phyloP scores from a whole-genome alignment of 2,113 vertebrate genomes.

The Megaceryle torquata region DNA sequence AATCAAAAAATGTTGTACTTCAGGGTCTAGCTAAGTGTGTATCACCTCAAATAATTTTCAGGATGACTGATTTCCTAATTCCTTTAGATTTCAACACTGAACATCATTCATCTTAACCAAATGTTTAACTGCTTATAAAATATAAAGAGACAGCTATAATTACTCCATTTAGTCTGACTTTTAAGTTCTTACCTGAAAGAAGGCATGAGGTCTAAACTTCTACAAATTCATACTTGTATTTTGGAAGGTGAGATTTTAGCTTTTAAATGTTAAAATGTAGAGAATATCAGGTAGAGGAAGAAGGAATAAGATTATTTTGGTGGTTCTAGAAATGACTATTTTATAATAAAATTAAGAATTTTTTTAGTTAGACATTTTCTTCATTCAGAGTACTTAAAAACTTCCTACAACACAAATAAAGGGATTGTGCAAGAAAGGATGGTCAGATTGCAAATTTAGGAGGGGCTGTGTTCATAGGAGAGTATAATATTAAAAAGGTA shows the following conservation, averaged over 20 bases:
- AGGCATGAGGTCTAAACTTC: neutral
- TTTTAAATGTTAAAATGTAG: neutral
- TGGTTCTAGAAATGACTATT: neutral
- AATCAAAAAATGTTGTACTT: neutral
- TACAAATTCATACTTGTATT: neutral
- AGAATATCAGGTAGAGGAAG: neutral
- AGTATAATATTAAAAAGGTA: neutral
- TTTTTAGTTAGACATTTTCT: neutral
- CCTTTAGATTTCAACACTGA: neutral
- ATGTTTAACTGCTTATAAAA: slow-evolving; percentile 14
- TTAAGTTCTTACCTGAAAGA: neutral
- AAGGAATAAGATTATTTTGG: neutral
- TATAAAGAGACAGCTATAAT: neutral
- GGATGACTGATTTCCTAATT: neutral
- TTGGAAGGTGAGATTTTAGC: neutral
- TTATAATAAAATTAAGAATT: neutral
- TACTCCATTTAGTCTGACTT: neutral
- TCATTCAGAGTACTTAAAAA: neutral
- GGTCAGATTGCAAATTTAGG: neutral
- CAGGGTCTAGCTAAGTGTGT: neutral
- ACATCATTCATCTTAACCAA: neutral
- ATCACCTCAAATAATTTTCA: neutral
- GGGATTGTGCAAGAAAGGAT: neutral
- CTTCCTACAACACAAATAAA: neutral
- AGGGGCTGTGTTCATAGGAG: neutral